Evolutionary conservation across 2,113 vertebrate species (phyloP).

Genomic region (Pyxicephalus adspersus): DNA sequence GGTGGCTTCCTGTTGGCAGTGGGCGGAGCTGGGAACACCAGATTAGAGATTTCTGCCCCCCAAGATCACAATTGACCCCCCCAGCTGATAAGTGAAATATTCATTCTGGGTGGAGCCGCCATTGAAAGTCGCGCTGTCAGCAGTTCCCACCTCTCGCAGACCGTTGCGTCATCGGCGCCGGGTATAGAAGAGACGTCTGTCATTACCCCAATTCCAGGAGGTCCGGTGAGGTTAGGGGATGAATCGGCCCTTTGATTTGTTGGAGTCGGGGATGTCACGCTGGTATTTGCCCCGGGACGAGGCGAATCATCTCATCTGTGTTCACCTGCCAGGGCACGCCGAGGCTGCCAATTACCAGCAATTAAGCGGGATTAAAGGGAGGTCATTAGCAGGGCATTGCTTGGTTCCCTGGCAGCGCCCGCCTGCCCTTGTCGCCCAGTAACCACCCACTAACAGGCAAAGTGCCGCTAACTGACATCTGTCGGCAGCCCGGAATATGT

Average conservation of each 20-base stretch:
- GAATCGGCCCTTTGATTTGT: neutral
- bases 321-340: neutral
- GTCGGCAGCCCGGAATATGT: neutral
- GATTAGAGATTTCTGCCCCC: neutral
- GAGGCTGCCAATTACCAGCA: conserved; percentile 2
- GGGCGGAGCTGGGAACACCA: too few species aligned
- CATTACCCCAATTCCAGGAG: neutral
- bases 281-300: neutral
- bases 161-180: too few species aligned
- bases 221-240: neutral
- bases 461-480: neutral
- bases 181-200: neutral
- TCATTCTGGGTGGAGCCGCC: too few species aligned
- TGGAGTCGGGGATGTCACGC: neutral
- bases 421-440: neutral
- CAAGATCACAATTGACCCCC: neutral
- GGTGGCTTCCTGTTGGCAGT: too few species aligned
- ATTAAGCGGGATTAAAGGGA: conserved; percentile 5
- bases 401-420: neutral
- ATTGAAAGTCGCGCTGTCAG: too few species aligned
- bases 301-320: conserved; percentile 13
- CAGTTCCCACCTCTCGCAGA: too few species aligned
- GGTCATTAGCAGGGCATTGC: conserved; percentile 8
- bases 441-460: neutral
- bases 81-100: too few species aligned